Base-by-base conservation (phyloP, 2,888 invertebrate species). In the Latheticus oryzae region DNA sequence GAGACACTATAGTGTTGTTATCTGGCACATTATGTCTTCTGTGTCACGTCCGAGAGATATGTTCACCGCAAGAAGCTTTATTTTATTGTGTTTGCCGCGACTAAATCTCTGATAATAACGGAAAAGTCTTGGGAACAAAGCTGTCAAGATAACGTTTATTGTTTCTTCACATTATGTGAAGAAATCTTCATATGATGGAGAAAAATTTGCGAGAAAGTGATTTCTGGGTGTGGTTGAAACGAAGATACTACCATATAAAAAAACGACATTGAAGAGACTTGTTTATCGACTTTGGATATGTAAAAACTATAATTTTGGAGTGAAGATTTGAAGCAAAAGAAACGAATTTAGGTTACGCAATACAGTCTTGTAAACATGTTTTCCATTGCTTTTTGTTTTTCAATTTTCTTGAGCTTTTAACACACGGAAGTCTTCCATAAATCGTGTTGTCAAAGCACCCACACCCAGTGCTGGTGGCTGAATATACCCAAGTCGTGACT, bases 341-440 rank as follows among this genome's bases (percentile, higher is more conserved):
- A 3, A 26, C 8, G 26, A 26, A 26, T 26, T 26, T 9, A 9
- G 35, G 8, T 37, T 37, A 19, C 35, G 35, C 19, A 37, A 37
- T 4, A 13, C 2, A 2, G 7, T n/a, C 16, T 8, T 17, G 11
- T 17, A 37, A 16, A 37, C 35, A 8, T 19, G 5, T 37, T 19
- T 37, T 33, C 5, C n/a, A n/a, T n/a, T n/a, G n/a, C n/a, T n/a
- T n/a, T n/a, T n/a, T n/a, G n/a, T n/a, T n/a, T n/a, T n/a, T n/a
- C n/a, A n/a, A n/a, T n/a, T n/a, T n/a, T n/a, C n/a, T n/a, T n/a
- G n/a, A n/a, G n/a, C n/a, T n/a, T n/a, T n/a, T 63, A 66, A 59
- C 71, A 75, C 73, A 69, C 73, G 75, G 75, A 75, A 75, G 73
- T 74, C 66, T 64, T 63, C 71, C 67, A 71, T 74, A 74, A 73